Base-by-base conservation (phyloP, 2,797 vertebrate species). In the Botia almorhae region DNA sequence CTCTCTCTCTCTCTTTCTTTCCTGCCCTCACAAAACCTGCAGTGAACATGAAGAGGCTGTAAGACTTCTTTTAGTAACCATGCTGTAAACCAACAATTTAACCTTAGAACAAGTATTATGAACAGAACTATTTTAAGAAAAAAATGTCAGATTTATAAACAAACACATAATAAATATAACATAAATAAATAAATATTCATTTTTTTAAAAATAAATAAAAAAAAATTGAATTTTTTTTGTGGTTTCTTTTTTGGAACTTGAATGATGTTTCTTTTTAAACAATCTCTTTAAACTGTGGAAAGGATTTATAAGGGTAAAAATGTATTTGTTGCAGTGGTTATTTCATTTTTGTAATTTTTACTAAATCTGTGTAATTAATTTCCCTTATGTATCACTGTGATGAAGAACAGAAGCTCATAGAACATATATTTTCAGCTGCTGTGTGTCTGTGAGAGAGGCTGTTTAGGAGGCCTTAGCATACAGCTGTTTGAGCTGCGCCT, bases 401-500 rank as follows among this genome's bases (percentile, higher is more conserved):
- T 23, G 43, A 29, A 43, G 7, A 43, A 8, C 39, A 43, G 39
- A 43, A 43, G 39, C 39, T 43, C 8, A 43, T 43, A 8, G 78
- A 73, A 74, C 48, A 78, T 81, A 50, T 70, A 50, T 48, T 72
- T 50, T 46, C 29, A 19, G 17, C 84, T 75, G 67, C 71, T 69
- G 67, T 48, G 60, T 67, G 7, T 64, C 19, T 29, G 6, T 65
- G 50, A 50, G 56, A n/a, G 21, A 68, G 58, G 76, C 72, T 63
- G 72, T 85, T 85, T 69, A 21, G 48, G 50, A 80, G 48, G 79
- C 63, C 79, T 83, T 85, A 85, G 79, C 82, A 83, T 83, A 80
- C 84, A 83, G 80, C 84, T 83, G 78, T 81, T 70, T 51, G 51
- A 81, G 64, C 74, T 53, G 69, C 64, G 33, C 58, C 65, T 83